These are phyloP conservation scores for Gymnoscopelus braueri DNA, from an alignment of 2,797 vertebrate species.

Conservation along the genomic window DNA sequence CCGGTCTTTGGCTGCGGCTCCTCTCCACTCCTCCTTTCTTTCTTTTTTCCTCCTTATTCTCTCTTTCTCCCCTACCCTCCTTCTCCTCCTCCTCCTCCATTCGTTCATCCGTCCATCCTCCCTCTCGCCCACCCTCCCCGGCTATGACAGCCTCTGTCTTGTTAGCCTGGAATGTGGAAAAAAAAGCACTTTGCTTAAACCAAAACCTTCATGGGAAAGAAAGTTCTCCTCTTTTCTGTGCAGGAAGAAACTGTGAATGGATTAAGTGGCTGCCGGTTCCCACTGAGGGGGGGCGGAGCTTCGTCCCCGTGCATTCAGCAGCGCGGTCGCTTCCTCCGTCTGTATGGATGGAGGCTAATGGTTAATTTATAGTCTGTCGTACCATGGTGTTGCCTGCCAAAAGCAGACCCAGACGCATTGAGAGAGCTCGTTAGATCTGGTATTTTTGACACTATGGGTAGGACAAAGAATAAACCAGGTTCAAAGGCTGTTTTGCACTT, in stretches of 20 bases:
- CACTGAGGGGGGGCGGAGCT: constrained; percentile 46
- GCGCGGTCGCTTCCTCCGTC: constrained; percentile 33
- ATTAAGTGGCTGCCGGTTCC: constrained; percentile 69
- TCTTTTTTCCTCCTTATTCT: neutral
- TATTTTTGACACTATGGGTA: too few species aligned
- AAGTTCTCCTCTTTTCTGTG: constrained; percentile 45
- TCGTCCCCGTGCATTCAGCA: constrained; percentile 54
- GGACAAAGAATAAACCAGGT: too few species aligned
- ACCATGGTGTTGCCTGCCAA: too few species aligned
- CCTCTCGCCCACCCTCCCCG: constrained; percentile 15
- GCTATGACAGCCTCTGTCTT: constrained; percentile 37
- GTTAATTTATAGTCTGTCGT: too few species aligned
- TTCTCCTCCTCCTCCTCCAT: neutral
- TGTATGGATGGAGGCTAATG: constrained; percentile 19
- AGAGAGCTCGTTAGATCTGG: too few species aligned
- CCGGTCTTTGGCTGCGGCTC: constrained; percentile 50
- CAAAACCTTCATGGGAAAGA: constrained; percentile 70
- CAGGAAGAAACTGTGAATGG: constrained; percentile 65
- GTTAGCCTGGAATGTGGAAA: constrained; percentile 62
- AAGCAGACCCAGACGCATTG: too few species aligned
- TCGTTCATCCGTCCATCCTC: constrained; percentile 36
- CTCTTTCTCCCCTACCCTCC: neutral
- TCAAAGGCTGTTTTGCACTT: too few species aligned
- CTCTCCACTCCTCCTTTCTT: constrained; percentile 24
- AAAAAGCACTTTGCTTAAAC: constrained; percentile 53